Percentiles rank a stretch among this genome's conserved stretches.
Conservation (phyloP, 2,888 invertebrate species). For the Lamellibrachia satsuma region DNA sequence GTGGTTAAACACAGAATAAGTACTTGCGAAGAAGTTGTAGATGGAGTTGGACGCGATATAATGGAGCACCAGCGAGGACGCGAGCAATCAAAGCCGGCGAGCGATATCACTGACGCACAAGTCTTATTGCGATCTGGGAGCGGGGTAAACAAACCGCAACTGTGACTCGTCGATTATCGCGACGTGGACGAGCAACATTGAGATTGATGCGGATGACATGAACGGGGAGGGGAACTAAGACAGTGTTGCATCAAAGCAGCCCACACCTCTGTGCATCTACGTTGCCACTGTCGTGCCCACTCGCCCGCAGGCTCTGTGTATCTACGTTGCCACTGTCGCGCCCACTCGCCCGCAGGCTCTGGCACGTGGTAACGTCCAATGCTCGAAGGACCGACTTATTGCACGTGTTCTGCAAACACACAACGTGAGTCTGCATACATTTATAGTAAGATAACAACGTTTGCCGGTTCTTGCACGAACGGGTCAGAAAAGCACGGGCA, state of each 20-base stretch:
- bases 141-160: background rate
- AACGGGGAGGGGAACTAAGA: background rate
- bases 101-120: background rate
- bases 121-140: background rate
- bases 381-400: background rate
- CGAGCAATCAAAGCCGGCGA: background rate
- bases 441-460: background rate
- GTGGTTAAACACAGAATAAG: constrained; percentile 5
- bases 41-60: background rate
- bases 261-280: background rate
- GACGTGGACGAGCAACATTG: background rate
- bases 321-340: background rate
- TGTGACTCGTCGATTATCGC: background rate
- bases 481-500: background rate
- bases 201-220: background rate
- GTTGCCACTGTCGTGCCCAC: background rate
- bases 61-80: background rate
- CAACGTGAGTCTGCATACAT: background rate
- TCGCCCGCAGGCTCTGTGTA: background rate
- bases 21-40: constrained; percentile 3
- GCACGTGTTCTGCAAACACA: background rate
- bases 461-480: background rate
- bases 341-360: background rate
- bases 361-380: background rate
- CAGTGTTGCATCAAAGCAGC: background rate